phyloP scores from a whole-genome alignment of 2,888 invertebrate genomes.

The Ophraella communa region DNA sequence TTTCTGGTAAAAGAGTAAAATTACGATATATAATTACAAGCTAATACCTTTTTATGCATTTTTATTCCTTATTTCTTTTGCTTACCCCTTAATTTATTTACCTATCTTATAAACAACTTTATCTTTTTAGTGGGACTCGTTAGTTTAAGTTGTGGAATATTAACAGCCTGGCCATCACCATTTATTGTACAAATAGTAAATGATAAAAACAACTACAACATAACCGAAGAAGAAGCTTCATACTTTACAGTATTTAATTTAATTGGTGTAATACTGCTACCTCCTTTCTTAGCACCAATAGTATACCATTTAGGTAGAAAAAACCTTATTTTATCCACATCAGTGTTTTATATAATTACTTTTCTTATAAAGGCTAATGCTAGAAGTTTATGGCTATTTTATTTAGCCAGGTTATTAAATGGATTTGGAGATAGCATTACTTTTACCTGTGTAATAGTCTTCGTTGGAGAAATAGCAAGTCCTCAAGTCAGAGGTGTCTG shows the following conservation, averaged over 20 bases:
- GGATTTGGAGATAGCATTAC: conserved; percentile 47
- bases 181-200: conserved; percentile 48
- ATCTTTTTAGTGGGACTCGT: conserved; percentile 5
- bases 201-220: conserved; percentile 38
- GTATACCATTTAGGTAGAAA: conserved; percentile 40
- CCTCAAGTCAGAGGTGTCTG: conserved; percentile 49
- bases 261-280: conserved; percentile 25
- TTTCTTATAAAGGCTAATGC: background rate
- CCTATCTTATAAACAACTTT: too few species aligned
- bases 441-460: conserved; percentile 44
- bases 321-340: conserved; percentile 24
- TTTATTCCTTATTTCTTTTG: too few species aligned
- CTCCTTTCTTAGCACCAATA: background rate
- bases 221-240: conserved; percentile 41
- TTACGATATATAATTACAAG: too few species aligned
- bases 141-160: background rate
- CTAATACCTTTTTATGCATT: too few species aligned
- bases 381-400: conserved; percentile 38
- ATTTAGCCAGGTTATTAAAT: conserved; percentile 45
- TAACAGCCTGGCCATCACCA: conserved; percentile 49
- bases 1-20: too few species aligned
- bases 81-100: too few species aligned
- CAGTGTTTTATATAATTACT: background rate
- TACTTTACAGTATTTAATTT: conserved; percentile 38
- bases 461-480: conserved; percentile 49